These are phyloP conservation scores for Trididemnum nubilum DNA, from an alignment of 23 tunicate species.

Conservation along the genomic window DNA sequence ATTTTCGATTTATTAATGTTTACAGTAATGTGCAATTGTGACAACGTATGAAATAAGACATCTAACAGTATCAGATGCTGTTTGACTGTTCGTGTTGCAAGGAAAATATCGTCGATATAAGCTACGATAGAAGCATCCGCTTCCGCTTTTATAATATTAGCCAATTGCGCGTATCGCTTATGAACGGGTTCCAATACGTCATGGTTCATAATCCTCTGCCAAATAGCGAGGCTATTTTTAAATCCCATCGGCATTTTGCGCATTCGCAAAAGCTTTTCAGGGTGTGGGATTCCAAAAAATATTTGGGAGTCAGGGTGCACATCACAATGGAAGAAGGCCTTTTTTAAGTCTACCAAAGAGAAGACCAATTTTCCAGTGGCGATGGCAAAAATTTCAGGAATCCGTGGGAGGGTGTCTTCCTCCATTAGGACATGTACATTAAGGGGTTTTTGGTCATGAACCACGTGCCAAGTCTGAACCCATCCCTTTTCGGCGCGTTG, in stretches of 20 bases:
- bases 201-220: not conserved
- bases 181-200: not conserved
- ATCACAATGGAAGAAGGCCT: not conserved
- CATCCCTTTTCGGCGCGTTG: not conserved
- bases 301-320: not conserved
- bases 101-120: slow-evolving; percentile 49
- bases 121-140: slow-evolving; percentile 12
- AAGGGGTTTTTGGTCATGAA: not conserved
- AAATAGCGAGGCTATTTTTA: not conserved
- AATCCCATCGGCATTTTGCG: slow-evolving; percentile 2
- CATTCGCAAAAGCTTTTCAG: too few species aligned
- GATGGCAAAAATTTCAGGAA: not conserved
- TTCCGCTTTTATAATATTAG: too few species aligned
- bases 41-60: not conserved
- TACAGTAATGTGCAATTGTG: not conserved
- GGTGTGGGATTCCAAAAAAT: not conserved
- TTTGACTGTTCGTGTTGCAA: slow-evolving; percentile 14
- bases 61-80: slow-evolving; percentile 19
- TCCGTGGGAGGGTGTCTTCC: not conserved
- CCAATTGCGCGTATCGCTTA: too few species aligned
- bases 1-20: not conserved
- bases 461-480: not conserved
- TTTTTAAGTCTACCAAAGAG: not conserved
- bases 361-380: not conserved
- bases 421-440: not conserved